These are phyloP conservation scores for Drosophila nr. medialis DNA, from an alignment of 2,888 invertebrate species.

Conservation along the genomic window DNA sequence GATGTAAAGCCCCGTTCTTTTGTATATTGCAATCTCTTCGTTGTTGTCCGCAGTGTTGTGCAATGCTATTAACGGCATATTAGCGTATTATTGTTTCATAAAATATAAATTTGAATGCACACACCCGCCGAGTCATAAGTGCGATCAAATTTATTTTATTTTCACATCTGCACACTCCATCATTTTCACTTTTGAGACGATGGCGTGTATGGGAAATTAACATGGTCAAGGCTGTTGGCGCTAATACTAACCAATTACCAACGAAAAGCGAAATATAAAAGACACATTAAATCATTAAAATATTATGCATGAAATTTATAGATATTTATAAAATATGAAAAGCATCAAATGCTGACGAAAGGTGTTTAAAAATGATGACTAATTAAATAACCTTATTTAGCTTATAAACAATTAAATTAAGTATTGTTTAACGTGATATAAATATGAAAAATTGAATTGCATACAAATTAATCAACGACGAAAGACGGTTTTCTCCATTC, in stretches of 20 bases:
- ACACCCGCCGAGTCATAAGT: conserved; percentile 33
- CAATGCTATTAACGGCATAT: conserved; percentile 40
- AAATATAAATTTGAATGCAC: conserved; percentile 12
- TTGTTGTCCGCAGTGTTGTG: conserved; percentile 19
- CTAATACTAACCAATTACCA: conserved; percentile 45
- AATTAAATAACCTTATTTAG: conserved; percentile 15
- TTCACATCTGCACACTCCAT: conserved; percentile 37
- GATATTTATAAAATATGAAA: conserved; percentile 6
- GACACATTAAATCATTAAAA: conserved; percentile 66
- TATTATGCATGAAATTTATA: conserved; percentile 40
- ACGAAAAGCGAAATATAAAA: conserved; percentile 40
- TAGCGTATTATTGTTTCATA: conserved; percentile 42
- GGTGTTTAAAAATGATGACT: conserved; percentile 22
- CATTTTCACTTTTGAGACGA: conserved; percentile 60
- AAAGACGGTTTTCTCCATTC: conserved; percentile 1
- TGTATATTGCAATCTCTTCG: conserved; percentile 17
- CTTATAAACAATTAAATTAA: background rate
- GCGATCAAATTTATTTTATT: conserved; percentile 33
- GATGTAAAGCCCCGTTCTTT: conserved; percentile 35
- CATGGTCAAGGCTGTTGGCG: conserved; percentile 68
- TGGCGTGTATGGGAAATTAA: conserved; percentile 63
- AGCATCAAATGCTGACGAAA: conserved; percentile 15
- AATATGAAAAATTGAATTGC: conserved; percentile 5
- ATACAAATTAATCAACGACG: background rate
- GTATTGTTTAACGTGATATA: conserved; percentile 7